Evolutionary conservation across 2,888 invertebrate genomes (phyloP).

Genomic region (Carcina quercana): DNA sequence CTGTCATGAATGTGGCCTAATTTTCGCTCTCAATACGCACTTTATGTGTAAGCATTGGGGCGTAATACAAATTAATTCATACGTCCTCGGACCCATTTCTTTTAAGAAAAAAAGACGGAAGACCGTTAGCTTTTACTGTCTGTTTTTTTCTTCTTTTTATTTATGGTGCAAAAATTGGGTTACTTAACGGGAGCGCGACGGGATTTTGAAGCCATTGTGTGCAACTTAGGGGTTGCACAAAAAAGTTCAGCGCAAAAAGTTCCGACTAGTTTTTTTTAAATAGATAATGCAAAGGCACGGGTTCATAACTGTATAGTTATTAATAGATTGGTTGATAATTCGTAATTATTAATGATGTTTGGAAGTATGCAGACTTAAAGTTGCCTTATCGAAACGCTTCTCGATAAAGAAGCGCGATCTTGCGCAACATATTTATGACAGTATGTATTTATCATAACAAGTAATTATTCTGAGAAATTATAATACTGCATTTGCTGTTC

Average conservation of each 20-base stretch:
- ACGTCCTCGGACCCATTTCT: constrained; percentile 29
- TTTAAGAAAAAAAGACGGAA: constrained; percentile 37
- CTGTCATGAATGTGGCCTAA: constrained; percentile 63
- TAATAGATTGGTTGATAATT: constrained; percentile 41
- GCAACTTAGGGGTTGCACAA: constrained; percentile 31
- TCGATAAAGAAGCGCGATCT: no score
- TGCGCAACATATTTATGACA: no score
- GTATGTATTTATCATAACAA: no score
- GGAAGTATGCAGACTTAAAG: no score
- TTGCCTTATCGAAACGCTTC: no score
- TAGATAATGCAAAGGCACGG: constrained; percentile 18
- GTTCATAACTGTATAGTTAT: constrained; percentile 39
- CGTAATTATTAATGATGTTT: constrained; percentile 42
- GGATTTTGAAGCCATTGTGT: constrained; percentile 58
- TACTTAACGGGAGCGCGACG: constrained; percentile 67
- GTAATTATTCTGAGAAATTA: no score
- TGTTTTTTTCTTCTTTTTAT: constrained; percentile 59
- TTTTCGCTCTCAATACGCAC: constrained; percentile 67
- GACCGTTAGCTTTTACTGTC: constrained; percentile 62
- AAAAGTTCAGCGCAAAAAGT: constrained; percentile 29
- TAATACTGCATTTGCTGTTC: no score
- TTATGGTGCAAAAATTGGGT: constrained; percentile 73
- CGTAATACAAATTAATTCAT: constrained; percentile 69
- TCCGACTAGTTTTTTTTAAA: constrained; percentile 23
- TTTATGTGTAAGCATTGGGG: constrained; percentile 67